phyloP scores from a whole-genome alignment of 1,140 invertebrate species.

The Halesus radiatus region DNA sequence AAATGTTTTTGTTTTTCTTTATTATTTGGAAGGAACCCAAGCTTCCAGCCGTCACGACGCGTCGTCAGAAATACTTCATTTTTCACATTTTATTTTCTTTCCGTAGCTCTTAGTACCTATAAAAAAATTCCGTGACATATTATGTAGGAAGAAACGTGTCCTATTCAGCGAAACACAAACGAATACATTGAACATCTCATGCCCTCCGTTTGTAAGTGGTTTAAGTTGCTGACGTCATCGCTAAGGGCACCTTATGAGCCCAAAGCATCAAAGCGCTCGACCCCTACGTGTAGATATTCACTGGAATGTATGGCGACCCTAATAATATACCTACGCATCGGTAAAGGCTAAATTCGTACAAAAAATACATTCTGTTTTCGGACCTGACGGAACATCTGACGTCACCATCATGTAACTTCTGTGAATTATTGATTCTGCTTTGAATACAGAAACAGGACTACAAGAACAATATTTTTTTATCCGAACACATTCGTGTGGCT shows the following conservation, averaged over 20 bases:
- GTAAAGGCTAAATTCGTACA: background rate
- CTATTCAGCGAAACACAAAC: constrained; percentile 8
- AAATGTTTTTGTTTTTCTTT: background rate
- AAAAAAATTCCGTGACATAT: too few relatives aligned
- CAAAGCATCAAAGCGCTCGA: background rate
- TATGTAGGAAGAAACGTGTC: background rate
- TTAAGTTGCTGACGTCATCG: constrained; percentile 21
- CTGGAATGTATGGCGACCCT: background rate
- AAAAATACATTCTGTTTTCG: constrained; percentile 4
- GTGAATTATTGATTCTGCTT: background rate
- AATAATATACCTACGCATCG: constrained; percentile 13
- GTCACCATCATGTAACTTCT: background rate
- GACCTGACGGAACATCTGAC: background rate
- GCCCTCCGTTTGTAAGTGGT: background rate
- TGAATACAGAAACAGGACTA: too few relatives aligned
- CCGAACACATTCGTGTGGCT: too few relatives aligned
- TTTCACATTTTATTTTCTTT: too few relatives aligned
- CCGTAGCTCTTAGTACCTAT: too few relatives aligned
- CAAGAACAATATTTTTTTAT: too few relatives aligned
- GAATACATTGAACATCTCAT: background rate
- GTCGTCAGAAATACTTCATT: too few relatives aligned
- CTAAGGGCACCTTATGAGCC: background rate
- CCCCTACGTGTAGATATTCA: constrained; percentile 12
- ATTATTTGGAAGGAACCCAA: too few relatives aligned
- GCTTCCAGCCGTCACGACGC: too few relatives aligned